Conservation (phyloP, 2,888 invertebrate species). For the Pseudoips prasinana region DNA sequence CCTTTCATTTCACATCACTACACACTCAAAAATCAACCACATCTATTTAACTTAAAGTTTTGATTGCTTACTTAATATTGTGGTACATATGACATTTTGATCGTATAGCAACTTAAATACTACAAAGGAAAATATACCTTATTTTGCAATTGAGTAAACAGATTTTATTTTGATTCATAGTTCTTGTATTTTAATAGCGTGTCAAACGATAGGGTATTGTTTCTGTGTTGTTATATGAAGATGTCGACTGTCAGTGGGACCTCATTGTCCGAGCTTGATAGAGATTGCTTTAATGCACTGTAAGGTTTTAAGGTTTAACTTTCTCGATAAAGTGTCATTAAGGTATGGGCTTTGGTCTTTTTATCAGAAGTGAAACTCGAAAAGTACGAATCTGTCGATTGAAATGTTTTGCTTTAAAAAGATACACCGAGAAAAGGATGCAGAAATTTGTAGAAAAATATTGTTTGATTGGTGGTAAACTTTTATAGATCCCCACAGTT, state of each 20-base stretch:
- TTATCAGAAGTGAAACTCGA: too few species aligned
- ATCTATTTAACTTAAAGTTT: too few species aligned
- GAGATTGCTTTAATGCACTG: slow-evolving; percentile 54
- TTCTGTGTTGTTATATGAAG: slow-evolving; percentile 72
- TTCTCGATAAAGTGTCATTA: slow-evolving; percentile 48
- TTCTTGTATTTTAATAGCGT: slow-evolving; percentile 54
- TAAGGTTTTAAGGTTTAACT: slow-evolving; percentile 28
- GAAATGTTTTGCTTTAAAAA: too few species aligned
- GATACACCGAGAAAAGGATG: too few species aligned
- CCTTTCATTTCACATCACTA: slow-evolving; percentile 48
- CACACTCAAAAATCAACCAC: slow-evolving; percentile 22
- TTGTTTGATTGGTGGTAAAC: too few species aligned
- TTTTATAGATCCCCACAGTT: too few species aligned
- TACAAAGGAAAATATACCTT: slow-evolving; percentile 34
- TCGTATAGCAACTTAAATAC: slow-evolving; percentile 13
- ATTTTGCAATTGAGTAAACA: slow-evolving; percentile 1
- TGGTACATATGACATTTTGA: slow-evolving; percentile 31
- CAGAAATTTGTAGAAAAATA: too few species aligned
- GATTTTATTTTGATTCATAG: slow-evolving; percentile 22
- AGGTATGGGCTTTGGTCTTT: slow-evolving; percentile 15
- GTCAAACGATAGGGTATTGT: slow-evolving; percentile 71
- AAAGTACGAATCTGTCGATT: too few species aligned
- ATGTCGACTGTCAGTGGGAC: slow-evolving; percentile 66
- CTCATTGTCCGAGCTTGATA: slow-evolving; percentile 60
- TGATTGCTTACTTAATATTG: background rate